Conservation (phyloP, 2,797 vertebrate genomes). For the Clarias laeviceps region DNA sequence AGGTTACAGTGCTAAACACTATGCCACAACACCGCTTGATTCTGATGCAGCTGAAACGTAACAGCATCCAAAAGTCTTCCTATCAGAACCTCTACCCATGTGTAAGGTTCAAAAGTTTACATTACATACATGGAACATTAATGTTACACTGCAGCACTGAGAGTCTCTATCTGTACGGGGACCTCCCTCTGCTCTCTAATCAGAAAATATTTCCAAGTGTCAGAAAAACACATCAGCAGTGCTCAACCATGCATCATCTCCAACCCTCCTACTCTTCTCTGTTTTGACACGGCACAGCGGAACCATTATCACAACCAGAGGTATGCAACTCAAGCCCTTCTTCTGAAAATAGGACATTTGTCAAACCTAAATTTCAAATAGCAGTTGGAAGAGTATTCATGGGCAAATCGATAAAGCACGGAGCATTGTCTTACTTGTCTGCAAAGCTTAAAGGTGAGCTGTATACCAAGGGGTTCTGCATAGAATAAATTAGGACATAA, state of each 20-base stretch:
- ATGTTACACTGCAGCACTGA: slow-evolving; percentile 20
- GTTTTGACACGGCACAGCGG: slow-evolving; percentile 11
- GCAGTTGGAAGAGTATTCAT: slow-evolving; percentile 10
- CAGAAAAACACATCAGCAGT: slow-evolving; percentile 34
- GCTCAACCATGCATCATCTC: slow-evolving; percentile 18
- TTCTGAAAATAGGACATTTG: slow-evolving; percentile 47
- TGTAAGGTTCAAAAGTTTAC: neutral
- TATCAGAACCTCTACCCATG: neutral
- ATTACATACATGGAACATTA: neutral
- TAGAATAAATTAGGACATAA: slow-evolving; percentile 19
- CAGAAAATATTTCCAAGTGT: slow-evolving; percentile 32
- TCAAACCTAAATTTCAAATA: slow-evolving; percentile 23
- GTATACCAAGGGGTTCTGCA: slow-evolving; percentile 21
- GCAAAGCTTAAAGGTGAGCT: slow-evolving; percentile 29
- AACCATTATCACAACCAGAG: slow-evolving; percentile 29
- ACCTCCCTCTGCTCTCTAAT: slow-evolving; percentile 39
- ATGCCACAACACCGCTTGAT: no score
- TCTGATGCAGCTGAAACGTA: neutral
- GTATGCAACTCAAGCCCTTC: slow-evolving; percentile 38
- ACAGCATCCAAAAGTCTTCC: neutral
- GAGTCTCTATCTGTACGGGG: slow-evolving; percentile 2
- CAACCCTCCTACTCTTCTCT: neutral
- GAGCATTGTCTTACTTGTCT: slow-evolving; percentile 27
- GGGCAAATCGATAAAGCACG: slow-evolving; percentile 45
- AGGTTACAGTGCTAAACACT: no score